These are phyloP conservation scores for Melanotaenia maccullochi DNA, from an alignment of 2,797 vertebrate genomes.

Conservation along the genomic window DNA sequence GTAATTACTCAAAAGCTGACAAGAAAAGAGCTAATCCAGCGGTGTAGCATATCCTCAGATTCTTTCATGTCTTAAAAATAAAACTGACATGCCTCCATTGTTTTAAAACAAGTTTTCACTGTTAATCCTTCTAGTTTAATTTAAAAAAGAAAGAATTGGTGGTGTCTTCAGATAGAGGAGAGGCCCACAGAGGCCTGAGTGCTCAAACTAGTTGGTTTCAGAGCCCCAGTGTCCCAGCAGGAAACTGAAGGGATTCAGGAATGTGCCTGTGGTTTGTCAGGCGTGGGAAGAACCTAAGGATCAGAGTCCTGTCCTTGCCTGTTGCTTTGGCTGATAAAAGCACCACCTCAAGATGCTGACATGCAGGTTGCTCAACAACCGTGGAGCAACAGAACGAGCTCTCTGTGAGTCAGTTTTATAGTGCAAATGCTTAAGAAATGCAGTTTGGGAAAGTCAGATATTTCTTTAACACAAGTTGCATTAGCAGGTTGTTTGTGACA, in stretches of 20 bases:
- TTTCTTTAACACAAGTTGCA: neutral
- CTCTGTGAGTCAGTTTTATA: neutral
- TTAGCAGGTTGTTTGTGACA: neutral
- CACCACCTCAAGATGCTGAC: conserved; percentile 31
- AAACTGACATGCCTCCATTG: conserved; percentile 59
- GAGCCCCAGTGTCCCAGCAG: neutral
- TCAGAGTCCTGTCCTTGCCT: conserved; percentile 16
- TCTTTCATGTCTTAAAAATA: conserved; percentile 50
- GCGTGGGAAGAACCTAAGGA: conserved; percentile 30
- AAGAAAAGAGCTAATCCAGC: conserved; percentile 63
- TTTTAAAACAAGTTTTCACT: conserved; percentile 55
- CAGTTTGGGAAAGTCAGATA: neutral
- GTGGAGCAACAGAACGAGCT: conserved; percentile 23
- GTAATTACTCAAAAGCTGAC: conserved; percentile 68
- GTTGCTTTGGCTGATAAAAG: conserved; percentile 53
- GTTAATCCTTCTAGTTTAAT: conserved; percentile 64
- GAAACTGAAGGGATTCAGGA: conserved; percentile 14
- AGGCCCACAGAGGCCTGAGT: conserved; percentile 3
- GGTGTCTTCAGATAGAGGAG: conserved; percentile 12
- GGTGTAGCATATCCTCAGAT: conserved; percentile 48
- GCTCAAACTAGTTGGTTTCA: conserved; percentile 16
- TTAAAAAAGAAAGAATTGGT: conserved; percentile 38
- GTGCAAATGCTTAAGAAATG: neutral
- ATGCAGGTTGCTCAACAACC: conserved; percentile 56
- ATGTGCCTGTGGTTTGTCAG: conserved; percentile 36